Evolutionary conservation across 1,140 invertebrate genomes (phyloP), one percentile per base, ranked within the genome.

Genomic region (Ostrea denselamellosa): DNA sequence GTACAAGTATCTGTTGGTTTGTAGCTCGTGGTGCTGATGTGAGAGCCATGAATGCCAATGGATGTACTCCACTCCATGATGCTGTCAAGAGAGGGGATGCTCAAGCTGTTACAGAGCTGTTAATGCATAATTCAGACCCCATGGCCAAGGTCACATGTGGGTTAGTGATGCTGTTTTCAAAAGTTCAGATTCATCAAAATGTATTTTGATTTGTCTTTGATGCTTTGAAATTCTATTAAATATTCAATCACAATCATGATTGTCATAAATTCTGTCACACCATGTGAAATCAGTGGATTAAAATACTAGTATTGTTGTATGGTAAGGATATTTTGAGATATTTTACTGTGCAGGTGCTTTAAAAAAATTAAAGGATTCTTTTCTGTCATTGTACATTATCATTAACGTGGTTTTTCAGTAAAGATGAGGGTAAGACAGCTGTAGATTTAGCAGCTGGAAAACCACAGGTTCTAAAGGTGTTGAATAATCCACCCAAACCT

Each of bases 61-160:
- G 96, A 34, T 96, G 95, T 65, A 96, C 96, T 8, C 96, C 96
- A 54, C 93, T 97, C 28, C 96, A 97, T 90, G 96, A 97, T 93
- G 96, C 96, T 86, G 95, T 96, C 4, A 95, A 94, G 90, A 94
- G 96, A 90, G 96, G 95, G 8, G 95, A 96, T 93, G 88, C 94
- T 83, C 93, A 94, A 28, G 96, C 96, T 90, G 95, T 96, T 85
- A 95, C 96, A 92, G 95, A 96, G 90, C 90, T 97, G 25, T 90
- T 97, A 68, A 93, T 95, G 85, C 93, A 95, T 92, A 96, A 96
- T 88, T 96, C 96, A 58, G 96, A 96, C 94, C 95, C 96, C 86
- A 91, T 95, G 58, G 92, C 96, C 85, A 95, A 95, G 91, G 96
- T 96, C 85, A 92, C 94, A 58, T 95, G 95, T 93, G 96, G 96